Conservation (phyloP, 2,797 vertebrate genomes). For the Myripristis jacobus region DNA sequence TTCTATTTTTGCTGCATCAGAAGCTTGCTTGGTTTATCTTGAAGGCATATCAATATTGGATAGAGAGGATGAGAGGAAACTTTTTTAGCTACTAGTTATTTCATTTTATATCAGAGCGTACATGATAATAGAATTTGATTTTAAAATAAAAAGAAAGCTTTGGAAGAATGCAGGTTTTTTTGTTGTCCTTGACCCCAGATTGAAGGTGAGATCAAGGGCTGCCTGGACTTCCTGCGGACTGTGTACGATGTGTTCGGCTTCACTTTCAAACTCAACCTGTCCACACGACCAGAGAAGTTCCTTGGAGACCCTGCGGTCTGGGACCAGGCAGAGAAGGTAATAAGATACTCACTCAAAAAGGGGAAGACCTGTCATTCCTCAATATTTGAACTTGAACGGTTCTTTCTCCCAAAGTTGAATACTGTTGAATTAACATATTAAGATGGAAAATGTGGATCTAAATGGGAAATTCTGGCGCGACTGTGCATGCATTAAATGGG, state of each 20-base stretch:
- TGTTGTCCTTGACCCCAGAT: slow-evolving; percentile 82
- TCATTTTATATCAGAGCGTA: not conserved
- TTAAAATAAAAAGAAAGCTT: not conserved
- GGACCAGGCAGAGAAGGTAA: slow-evolving; percentile 96
- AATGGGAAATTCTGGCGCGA: slow-evolving; percentile 41
- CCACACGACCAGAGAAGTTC: slow-evolving; percentile 96
- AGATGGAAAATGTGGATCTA: too few relatives aligned
- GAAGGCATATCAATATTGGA: not conserved
- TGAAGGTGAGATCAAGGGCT: slow-evolving; percentile 94
- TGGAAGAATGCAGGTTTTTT: not conserved
- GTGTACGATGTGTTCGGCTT: slow-evolving; percentile 96
- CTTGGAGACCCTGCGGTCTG: slow-evolving; percentile 92
- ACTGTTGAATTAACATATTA: slow-evolving; percentile 10
- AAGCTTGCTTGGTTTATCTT: not conserved
- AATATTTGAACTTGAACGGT: too few relatives aligned
- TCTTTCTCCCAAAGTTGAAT: slow-evolving; percentile 7
- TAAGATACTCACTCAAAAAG: not conserved
- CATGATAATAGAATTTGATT: too few relatives aligned
- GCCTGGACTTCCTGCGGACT: slow-evolving; percentile 92
- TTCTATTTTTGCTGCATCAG: too few relatives aligned
- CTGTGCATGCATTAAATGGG: slow-evolving; percentile 38
- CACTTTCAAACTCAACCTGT: slow-evolving; percentile 97
- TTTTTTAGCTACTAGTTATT: not conserved
- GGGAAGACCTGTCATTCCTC: slow-evolving; percentile 12
- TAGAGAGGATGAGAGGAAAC: too few relatives aligned